Conservation (phyloP, 2,797 vertebrate species). For the Chloroceryle inda region DNA sequence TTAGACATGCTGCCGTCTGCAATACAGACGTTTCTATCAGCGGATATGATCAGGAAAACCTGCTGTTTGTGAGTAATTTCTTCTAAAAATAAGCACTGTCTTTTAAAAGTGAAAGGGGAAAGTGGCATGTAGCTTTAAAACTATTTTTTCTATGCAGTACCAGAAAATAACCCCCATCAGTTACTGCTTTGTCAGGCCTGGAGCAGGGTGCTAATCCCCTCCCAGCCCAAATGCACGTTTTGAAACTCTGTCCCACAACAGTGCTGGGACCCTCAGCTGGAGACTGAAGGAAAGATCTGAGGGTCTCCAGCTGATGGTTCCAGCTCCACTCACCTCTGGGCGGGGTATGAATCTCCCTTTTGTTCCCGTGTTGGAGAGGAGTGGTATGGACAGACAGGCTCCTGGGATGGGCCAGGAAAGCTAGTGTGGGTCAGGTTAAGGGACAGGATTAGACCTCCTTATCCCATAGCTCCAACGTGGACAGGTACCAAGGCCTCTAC, state of each 20-base stretch:
- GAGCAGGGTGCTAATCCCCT: neutral
- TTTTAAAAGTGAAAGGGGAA: neutral
- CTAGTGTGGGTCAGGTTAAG: neutral
- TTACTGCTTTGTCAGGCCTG: neutral
- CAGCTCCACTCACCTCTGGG: neutral
- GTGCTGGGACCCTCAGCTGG: neutral
- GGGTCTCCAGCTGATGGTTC: neutral
- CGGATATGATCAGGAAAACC: slow-evolving; percentile 16
- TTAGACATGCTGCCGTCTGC: slow-evolving; percentile 35
- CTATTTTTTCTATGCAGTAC: neutral
- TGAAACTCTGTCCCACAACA: neutral
- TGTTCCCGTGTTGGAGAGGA: neutral
- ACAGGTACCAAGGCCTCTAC: neutral
- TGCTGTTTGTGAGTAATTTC: neutral
- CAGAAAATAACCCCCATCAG: slow-evolving; percentile 2
- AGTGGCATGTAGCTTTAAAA: neutral
- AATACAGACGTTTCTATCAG: slow-evolving; percentile 46
- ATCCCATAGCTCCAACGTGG: neutral
- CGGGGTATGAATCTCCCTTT: neutral
- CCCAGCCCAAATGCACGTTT: neutral
- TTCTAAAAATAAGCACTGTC: neutral
- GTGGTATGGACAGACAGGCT: neutral
- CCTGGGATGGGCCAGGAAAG: neutral
- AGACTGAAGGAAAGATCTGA: neutral
- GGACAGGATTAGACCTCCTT: neutral